Evolutionary conservation across 1,140 invertebrate species (phyloP), one percentile per base, ranked within the genome.

Genomic region (Riptortus pedestris): DNA sequence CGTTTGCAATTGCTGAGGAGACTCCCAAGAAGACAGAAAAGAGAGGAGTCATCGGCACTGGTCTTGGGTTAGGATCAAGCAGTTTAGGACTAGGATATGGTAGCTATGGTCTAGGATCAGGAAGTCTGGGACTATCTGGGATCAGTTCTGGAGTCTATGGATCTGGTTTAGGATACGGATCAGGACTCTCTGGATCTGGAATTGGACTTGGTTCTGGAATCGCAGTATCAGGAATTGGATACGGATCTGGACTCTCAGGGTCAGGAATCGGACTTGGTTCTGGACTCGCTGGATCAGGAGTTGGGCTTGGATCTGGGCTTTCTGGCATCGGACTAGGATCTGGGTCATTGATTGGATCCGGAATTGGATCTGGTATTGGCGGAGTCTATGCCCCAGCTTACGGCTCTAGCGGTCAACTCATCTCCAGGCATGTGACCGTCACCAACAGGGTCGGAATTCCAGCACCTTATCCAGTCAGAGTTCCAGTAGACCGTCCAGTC

Each of bases 361-460:
- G 48, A 52, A 11, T 11, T 18, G 48, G 48, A 52, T 24, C 5
- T 52, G 48, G 48, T 52, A 52, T n/a, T n/a, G n/a, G n/a, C n/a
- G n/a, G n/a, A n/a, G n/a, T n/a, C n/a, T n/a, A n/a, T n/a, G n/a
- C n/a, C n/a, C n/a, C n/a, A n/a, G n/a, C n/a, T n/a, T n/a, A n/a
- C 14, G 52, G n/a, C 1, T 18, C 24, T n/a, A 26, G 52, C 16
- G 31, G 33, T 2, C 60, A 61, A 27, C 38, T 61, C 20, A 61
- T 61, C 38, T 61, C 60, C 2, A 43, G 61, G 38, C 61, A 63
- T 16, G 70, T 75, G 24, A 76, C 75, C 22, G 72, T 78, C 60
- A 77, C 75, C 45, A 78, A 78, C 63, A 73, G 77, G 64, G 74
- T 80, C 0, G 73, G 28, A n/a, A 43, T 60, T 14, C 18, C 26